Evolutionary conservation across 2,888 invertebrate genomes (phyloP), one percentile per base, ranked within the genome.

Genomic region (Scrobipalpa costella): DNA sequence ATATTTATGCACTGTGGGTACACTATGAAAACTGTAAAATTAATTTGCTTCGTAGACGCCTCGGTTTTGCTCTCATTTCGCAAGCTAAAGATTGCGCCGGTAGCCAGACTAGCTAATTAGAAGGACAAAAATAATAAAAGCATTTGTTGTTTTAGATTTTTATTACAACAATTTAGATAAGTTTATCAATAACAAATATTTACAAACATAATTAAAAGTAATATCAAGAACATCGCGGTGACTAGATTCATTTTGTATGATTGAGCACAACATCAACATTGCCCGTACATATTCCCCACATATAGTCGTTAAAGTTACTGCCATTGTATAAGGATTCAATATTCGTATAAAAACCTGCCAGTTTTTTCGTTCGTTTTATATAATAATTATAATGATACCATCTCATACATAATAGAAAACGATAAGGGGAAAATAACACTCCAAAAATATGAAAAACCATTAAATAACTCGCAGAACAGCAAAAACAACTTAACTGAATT

Each of bases 161-260:
- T 68, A 68, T 71, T 71, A 64, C 66, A 69, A 70, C 63, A 68
- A 68, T 64, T 71, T 68, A n/a, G 66, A 63, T 66, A 73, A 75
- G 73, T 68, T 70, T 66, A 69, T 69, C 69, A 76, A 78, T 72
- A 73, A 74, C 69, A 73, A 66, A 63, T 70, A 70, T 69, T 69
- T 71, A 71, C 71, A 71, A 68, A 64, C 66, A 63, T 68, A 63
- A 67, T 74, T 78, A 80, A 73, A 78, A 68, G 72, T 69, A 71
- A 66, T 64, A 65, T 61, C 63, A 67, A 66, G 68, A 69, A 69
- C 69, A 73, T 68, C 71, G 73, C 73, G 75, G 74, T 79, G 83
- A 85, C 86, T 85, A 84, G 85, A 82, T 85, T 80, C 81, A 83
- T 83, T 84, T 82, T 83, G 77, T 78, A 81, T 76, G 75, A 75